phyloP scores from a whole-genome alignment of 2,888 invertebrate species.

The Polyploca ridens region DNA sequence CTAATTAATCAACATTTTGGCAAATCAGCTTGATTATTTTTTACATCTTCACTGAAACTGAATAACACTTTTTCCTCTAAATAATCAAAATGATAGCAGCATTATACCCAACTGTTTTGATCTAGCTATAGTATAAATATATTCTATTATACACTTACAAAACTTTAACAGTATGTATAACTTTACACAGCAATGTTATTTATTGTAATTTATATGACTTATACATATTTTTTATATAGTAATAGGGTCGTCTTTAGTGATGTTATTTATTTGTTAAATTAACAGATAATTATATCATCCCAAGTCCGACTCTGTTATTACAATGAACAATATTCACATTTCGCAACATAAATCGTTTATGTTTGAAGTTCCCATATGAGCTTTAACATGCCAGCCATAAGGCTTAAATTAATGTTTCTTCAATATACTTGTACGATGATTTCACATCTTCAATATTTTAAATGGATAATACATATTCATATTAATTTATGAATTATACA shows the following conservation, averaged over 20 bases:
- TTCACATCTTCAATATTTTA: too few relatives aligned
- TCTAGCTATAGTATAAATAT: slow-evolving; percentile 59
- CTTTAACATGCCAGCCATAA: neutral
- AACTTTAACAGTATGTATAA: slow-evolving; percentile 64
- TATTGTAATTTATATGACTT: neutral
- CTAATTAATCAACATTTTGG: too few relatives aligned
- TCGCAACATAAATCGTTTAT: neutral
- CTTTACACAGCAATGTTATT: slow-evolving; percentile 26
- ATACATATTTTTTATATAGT: neutral
- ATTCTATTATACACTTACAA: slow-evolving; percentile 46
- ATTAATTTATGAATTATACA: neutral
- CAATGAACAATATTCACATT: neutral
- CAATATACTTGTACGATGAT: too few relatives aligned
- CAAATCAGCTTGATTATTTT: too few relatives aligned
- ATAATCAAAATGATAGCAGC: neutral
- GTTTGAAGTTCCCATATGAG: neutral
- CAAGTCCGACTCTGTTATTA: neutral
- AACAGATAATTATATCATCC: neutral
- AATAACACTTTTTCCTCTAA: neutral
- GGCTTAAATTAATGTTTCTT: too few relatives aligned
- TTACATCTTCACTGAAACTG: neutral
- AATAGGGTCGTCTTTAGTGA: neutral
- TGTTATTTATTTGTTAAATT: neutral
- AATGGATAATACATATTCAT: too few relatives aligned
- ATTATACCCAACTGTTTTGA: slow-evolving; percentile 45